Evolutionary conservation across 2,888 invertebrate genomes (phyloP).

Genomic region (Poecilobothrus nobilitatus): DNA sequence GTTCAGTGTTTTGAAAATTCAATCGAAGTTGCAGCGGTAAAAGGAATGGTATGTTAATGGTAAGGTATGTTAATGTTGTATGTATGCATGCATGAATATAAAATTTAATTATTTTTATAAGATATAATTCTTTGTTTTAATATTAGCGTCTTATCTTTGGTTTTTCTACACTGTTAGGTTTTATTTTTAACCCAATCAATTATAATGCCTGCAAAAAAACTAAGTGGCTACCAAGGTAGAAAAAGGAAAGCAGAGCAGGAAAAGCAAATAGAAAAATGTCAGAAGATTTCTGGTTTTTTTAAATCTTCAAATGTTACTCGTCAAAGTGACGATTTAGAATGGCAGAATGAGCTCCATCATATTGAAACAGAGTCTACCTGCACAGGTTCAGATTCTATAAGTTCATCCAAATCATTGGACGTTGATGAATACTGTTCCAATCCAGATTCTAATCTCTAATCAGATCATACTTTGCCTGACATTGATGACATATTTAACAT

Average conservation of each 20-base stretch:
- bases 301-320: not conserved
- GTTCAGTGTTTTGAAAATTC: constrained; percentile 8
- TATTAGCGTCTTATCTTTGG: constrained; percentile 11
- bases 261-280: constrained; percentile 1
- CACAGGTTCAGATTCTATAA: too few species aligned
- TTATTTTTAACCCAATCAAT: constrained; percentile 11
- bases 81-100: not conserved
- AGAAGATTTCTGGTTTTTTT: not conserved
- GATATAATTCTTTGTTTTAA: too few species aligned
- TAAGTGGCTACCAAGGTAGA: too few species aligned
- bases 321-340: too few species aligned
- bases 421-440: not conserved
- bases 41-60: too few species aligned
- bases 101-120: constrained; percentile 8
- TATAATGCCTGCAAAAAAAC: too few species aligned
- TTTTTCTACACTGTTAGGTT: constrained; percentile 9
- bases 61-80: too few species aligned
- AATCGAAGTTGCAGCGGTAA: constrained; percentile 8
- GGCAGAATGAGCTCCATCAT: too few species aligned
- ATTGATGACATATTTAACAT: too few species aligned
- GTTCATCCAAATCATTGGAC: too few species aligned
- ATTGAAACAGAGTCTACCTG: too few species aligned
- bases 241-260: constrained; percentile 10
- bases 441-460: not conserved
- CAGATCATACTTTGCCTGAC: too few species aligned